Base-by-base conservation (phyloP, 2,888 invertebrate genomes). In the Halocaridina rubra region DNA sequence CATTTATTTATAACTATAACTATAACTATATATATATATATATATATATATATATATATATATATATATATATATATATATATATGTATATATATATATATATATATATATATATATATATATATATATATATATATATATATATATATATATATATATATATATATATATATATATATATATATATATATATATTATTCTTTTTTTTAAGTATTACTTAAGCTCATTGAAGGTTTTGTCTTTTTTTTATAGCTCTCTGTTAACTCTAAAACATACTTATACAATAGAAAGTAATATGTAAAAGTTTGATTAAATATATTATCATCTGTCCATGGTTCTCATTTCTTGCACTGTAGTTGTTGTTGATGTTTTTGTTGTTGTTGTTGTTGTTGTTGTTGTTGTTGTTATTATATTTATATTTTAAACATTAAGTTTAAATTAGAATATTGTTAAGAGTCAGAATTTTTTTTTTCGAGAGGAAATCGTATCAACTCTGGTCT, bases 61-160 rank as follows among this genome's bases (percentile, higher is more conserved):
- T 22, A 22, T 61, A 22, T 61, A 22, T 61, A 22, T 61, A 22
- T 22, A 22, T 61, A 4, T 61, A 61, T 61, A 4, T 61, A 64
- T 7, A 19, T 7, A 64, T 7, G 5, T 7, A 64, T 7, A 61
- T 7, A 13, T 5, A 64, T 5, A 64, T 5, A 64, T 5, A 64
- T 5, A 64, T 5, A 64, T 5, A 64, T 5, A 64, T 5, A 64
- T 64, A 61, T 61, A 61, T 61, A 61, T 61, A 61, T 61, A 61
- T 61, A 61, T 61, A 61, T 61, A 61, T 61, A 61, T 61, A 61
- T 61, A 61, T 61, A 61, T 61, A 3, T 61, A 61, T 61, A 61
- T 61, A 61, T 61, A 2, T 61, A 61, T 61, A 3, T 4, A 61
- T 61, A 61, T 61, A 61, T 61, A 5, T 61, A 61, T 61, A 61